phyloP scores from a whole-genome alignment of 2,797 vertebrate genomes.

The Picus viridis region DNA sequence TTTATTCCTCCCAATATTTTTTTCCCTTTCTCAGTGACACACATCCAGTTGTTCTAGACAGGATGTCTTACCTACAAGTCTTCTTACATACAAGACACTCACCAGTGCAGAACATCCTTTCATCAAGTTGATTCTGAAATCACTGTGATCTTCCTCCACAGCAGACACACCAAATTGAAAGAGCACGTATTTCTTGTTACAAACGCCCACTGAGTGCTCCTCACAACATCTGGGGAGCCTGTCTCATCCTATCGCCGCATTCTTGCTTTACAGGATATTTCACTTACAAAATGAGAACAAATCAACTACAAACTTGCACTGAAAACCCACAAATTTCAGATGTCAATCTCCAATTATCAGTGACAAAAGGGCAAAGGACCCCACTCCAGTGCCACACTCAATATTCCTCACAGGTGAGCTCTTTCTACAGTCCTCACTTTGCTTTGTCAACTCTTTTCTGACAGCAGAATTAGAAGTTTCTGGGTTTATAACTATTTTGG shows the following conservation, averaged over 20 bases:
- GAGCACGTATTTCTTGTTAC: background rate
- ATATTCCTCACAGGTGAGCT: background rate
- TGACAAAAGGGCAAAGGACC: background rate
- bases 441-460: background rate
- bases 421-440: background rate
- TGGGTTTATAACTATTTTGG: background rate
- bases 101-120: background rate
- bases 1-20: background rate
- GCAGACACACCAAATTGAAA: background rate
- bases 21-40: background rate
- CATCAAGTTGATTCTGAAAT: background rate
- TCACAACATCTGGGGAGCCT: background rate
- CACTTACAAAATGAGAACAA: constrained; percentile 15
- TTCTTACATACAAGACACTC: background rate
- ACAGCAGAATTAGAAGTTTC: background rate
- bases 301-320: background rate
- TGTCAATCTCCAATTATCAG: background rate
- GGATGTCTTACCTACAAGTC: background rate
- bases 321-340: background rate
- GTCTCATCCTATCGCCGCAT: background rate
- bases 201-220: background rate
- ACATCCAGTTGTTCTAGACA: background rate
- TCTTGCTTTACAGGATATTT: background rate
- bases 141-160: background rate
- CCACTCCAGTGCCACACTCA: background rate